Conservation (phyloP, 2,888 invertebrate species). For the Chymomyza fuscimana region DNA sequence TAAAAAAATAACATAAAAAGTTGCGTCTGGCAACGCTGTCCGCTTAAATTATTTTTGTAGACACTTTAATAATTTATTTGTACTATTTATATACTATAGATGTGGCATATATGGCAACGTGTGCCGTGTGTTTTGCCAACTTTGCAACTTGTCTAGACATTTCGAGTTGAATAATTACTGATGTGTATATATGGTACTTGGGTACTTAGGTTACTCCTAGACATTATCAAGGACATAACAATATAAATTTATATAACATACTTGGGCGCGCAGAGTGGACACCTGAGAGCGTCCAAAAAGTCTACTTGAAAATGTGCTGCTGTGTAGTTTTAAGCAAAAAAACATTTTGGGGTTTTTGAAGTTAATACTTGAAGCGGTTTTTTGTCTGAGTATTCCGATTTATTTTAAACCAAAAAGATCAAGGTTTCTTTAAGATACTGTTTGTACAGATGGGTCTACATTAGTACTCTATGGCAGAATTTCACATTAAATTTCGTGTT, state of each 20-base stretch:
- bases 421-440: too few species aligned
- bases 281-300: conserved; percentile 10
- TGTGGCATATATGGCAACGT: neutral
- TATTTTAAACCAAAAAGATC: too few species aligned
- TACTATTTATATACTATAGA: conserved; percentile 70
- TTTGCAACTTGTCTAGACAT: conserved; percentile 1
- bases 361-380: too few species aligned
- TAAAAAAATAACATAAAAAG: conserved; percentile 47
- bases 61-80: conserved; percentile 69
- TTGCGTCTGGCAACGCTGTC: conserved; percentile 9
- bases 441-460: too few species aligned
- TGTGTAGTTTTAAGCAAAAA: neutral
- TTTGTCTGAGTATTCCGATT: too few species aligned
- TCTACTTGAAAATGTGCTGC: neutral
- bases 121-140: neutral
- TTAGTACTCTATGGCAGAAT: too few species aligned
- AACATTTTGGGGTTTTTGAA: neutral
- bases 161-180: conserved; percentile 1
- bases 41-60: conserved; percentile 43
- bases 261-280: neutral
- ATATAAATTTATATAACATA: neutral
- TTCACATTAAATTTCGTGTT: too few species aligned
- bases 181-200: conserved; percentile 11
- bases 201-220: conserved; percentile 19
- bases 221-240: neutral